Evolutionary conservation across 2,113 vertebrate species (phyloP).

Genomic region (Ptilorrhoa leucosticta): DNA sequence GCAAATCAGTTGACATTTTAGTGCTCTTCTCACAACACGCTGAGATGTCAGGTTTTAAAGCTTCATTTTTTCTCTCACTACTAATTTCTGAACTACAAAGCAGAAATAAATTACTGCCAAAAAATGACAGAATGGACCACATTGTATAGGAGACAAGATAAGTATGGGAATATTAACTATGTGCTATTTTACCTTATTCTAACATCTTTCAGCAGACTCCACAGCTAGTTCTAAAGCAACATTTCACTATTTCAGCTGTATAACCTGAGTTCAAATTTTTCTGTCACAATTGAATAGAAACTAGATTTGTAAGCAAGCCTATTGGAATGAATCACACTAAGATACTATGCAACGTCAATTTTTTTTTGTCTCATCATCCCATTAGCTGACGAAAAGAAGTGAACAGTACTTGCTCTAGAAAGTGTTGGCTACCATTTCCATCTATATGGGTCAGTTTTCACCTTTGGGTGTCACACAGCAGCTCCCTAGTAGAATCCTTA

Average conservation of each 20-base stretch:
- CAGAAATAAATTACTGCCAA: not conserved
- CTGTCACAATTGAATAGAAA: not conserved
- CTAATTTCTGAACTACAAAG: slow-evolving; percentile 38
- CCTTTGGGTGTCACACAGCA: not conserved
- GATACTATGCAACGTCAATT: accelerated
- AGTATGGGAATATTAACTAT: not conserved
- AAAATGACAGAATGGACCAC: not conserved
- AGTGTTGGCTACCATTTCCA: not conserved
- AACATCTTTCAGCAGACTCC: not conserved
- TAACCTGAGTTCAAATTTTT: not conserved
- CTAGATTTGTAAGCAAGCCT: not conserved
- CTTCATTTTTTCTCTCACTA: not conserved
- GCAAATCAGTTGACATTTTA: slow-evolving; percentile 13
- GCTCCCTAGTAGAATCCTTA: not conserved
- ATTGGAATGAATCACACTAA: not conserved
- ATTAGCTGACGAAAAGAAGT: not conserved
- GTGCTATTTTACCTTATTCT: not conserved
- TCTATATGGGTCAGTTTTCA: not conserved
- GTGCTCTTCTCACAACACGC: not conserved
- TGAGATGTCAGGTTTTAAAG: not conserved
- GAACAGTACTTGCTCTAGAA: not conserved
- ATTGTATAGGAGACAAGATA: not conserved
- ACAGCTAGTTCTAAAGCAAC: not conserved
- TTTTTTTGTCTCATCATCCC: not conserved
- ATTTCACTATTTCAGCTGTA: not conserved